Percentiles rank a stretch among this genome's conserved stretches.
phyloP scores from a whole-genome alignment of 2,888 invertebrate genomes.

The Rhagium mordax region DNA sequence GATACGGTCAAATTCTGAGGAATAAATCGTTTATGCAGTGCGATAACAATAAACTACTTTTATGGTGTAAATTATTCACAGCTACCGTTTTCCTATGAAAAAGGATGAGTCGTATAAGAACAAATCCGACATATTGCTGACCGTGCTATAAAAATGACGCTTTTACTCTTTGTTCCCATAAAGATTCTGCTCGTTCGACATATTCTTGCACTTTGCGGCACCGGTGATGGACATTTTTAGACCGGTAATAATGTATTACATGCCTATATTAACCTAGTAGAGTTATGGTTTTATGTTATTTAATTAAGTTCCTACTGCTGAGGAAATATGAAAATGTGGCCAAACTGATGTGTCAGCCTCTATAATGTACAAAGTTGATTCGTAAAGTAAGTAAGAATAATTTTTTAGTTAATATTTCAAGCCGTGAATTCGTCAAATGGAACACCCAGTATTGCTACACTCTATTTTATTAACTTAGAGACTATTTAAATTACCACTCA shows the following conservation, averaged over 20 bases:
- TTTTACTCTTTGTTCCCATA: constrained; percentile 45
- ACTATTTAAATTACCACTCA: too few species aligned
- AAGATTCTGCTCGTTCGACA: constrained; percentile 50
- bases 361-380: too few species aligned
- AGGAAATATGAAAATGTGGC: too few species aligned
- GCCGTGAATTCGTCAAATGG: too few species aligned
- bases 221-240: constrained; percentile 47
- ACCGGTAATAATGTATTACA: constrained; percentile 21
- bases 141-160: constrained; percentile 45
- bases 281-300: not conserved
- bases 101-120: constrained; percentile 36
- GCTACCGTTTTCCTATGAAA: constrained; percentile 42
- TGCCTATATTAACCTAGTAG: not conserved
- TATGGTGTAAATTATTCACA: constrained; percentile 46
- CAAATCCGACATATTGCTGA: constrained; percentile 50
- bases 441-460: too few species aligned
- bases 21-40: constrained; percentile 35
- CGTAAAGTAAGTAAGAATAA: too few species aligned
- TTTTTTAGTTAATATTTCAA: too few species aligned
- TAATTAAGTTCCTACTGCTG: not conserved
- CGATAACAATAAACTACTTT: constrained; percentile 37
- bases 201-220: constrained; percentile 49
- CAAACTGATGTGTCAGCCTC: too few species aligned
- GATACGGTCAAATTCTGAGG: constrained; percentile 27
- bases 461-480: too few species aligned